Evolutionary conservation across 2,888 invertebrate genomes (phyloP).

Genomic region (Andrena dorsata): DNA sequence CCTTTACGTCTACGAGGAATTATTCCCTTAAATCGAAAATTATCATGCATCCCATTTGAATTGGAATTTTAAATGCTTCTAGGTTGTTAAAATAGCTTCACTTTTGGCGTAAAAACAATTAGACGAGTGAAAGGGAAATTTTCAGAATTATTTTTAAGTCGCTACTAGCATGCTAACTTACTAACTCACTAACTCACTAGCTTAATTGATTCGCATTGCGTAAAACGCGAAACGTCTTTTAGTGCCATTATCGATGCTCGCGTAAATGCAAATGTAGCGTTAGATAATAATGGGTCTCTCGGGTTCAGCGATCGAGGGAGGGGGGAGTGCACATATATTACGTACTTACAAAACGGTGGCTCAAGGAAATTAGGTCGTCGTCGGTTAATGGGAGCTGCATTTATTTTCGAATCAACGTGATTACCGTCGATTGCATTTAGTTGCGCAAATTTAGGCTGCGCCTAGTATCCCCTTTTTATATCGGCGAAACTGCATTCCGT

Average conservation of each 20-base stretch:
- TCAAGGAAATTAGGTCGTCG: slow-evolving; percentile 35
- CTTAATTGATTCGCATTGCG: background rate
- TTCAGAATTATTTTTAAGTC: no score
- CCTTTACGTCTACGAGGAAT: no score
- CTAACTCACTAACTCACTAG: no score
- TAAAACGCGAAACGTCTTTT: background rate
- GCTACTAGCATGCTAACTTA: no score
- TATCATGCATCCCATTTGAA: no score
- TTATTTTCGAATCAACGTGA: slow-evolving; percentile 27
- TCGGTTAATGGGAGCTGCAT: slow-evolving; percentile 22
- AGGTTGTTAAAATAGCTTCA: no score
- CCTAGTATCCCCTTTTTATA: background rate
- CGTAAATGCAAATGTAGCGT: slow-evolving; percentile 11
- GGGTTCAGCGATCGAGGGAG: slow-evolving; percentile 30
- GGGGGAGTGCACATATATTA: background rate
- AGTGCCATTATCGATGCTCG: slow-evolving; percentile 12
- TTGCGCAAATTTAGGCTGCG: slow-evolving; percentile 21
- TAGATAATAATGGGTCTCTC: slow-evolving; percentile 17
- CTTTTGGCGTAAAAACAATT: no score
- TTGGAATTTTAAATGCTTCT: no score
- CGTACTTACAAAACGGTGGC: background rate
- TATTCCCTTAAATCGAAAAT: no score
- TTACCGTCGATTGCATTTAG: slow-evolving; percentile 12
- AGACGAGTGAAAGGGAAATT: no score
- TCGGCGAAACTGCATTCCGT: slow-evolving; percentile 19